A percentile compares a stretch with the other conserved stretches of the same genome.
phyloP scores from a whole-genome alignment of 2,113 vertebrate species.

The Lophura nycthemera region DNA sequence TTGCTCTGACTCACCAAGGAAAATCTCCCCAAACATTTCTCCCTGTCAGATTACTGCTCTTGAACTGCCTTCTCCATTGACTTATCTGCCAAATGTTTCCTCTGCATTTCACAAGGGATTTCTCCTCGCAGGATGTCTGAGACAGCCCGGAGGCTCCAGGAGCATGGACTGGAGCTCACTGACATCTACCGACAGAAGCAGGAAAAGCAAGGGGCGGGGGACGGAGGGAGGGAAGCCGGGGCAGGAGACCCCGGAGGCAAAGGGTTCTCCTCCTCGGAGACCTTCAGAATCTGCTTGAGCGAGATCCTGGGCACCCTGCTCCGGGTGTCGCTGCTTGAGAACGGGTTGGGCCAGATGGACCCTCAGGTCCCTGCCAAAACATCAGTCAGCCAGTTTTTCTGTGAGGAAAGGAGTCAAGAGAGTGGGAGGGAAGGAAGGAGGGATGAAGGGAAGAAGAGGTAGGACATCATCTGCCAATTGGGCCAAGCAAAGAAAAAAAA shows the following conservation, averaged over 20 bases:
- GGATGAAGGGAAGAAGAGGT: not conserved
- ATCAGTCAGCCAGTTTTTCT: not conserved
- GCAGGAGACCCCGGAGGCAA: not conserved
- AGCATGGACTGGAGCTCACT: not conserved
- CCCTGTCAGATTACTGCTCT: not conserved
- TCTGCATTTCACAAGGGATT: not conserved
- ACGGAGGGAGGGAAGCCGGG: not conserved
- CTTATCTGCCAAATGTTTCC: not conserved
- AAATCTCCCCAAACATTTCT: not conserved
- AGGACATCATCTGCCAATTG: not conserved
- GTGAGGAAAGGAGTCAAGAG: not conserved
- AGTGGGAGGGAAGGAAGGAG: not conserved
- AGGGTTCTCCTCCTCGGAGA: not conserved
- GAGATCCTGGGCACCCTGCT: not conserved
- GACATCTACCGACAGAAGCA: not conserved
- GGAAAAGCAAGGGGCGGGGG: not conserved
- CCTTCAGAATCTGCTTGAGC: not conserved
- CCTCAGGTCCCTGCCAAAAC: not conserved
- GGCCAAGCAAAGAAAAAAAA: not conserved
- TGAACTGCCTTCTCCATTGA: not conserved
- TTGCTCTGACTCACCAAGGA: not conserved
- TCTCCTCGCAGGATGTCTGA: accelerated
- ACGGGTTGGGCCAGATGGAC: not conserved
- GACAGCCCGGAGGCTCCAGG: not conserved
- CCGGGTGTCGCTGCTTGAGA: not conserved